Evolutionary conservation across 1,140 invertebrate genomes (phyloP).

Genomic region (Callitettix versicolor): DNA sequence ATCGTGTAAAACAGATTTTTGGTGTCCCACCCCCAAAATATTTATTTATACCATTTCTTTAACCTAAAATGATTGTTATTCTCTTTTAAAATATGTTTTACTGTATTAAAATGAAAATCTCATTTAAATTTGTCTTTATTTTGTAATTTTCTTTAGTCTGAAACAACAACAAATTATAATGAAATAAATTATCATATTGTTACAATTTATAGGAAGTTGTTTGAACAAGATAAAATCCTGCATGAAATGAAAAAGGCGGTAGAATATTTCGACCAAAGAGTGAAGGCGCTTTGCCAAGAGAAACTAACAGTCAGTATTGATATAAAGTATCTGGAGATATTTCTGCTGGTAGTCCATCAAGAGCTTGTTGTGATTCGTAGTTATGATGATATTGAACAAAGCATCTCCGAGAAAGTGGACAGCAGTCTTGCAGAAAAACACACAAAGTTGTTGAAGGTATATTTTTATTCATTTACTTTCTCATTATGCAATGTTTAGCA

Average conservation of each 20-base stretch:
- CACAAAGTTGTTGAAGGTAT: constrained; percentile 36
- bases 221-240: constrained; percentile 4
- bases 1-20: too few species aligned
- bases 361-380: constrained; percentile 66
- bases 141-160: too few species aligned
- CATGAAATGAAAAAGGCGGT: constrained; percentile 29
- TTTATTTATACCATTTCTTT: too few species aligned
- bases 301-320: constrained; percentile 50
- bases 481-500: constrained; percentile 17
- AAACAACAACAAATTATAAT: too few species aligned
- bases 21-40: too few species aligned
- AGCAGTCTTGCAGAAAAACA: constrained; percentile 45
- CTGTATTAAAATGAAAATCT: too few species aligned
- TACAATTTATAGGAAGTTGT: not conserved
- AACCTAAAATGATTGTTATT: too few species aligned
- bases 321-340: constrained; percentile 49
- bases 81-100: too few species aligned
- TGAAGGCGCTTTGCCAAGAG: constrained; percentile 46
- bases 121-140: too few species aligned
- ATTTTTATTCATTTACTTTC: not conserved
- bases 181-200: not conserved
- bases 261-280: constrained; percentile 50
- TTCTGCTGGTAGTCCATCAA: constrained; percentile 63
- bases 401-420: constrained; percentile 47
- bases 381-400: constrained; percentile 59